Evolutionary conservation across 2,113 vertebrate species (phyloP).

Genomic region (Atlantisia rogersi): DNA sequence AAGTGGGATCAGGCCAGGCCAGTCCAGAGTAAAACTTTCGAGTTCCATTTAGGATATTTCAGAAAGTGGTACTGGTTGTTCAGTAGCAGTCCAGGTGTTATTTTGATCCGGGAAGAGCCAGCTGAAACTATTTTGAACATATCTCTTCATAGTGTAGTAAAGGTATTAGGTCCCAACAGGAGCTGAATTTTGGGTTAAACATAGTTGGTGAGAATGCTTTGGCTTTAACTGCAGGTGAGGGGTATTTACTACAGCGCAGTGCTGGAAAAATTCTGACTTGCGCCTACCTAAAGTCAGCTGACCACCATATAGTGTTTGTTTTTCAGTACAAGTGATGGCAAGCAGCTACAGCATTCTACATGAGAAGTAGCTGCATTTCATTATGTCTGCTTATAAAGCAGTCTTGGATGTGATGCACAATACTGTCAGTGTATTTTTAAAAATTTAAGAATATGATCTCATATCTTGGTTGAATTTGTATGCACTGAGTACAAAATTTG

Average conservation of each 20-base stretch:
- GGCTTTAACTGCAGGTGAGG: background rate
- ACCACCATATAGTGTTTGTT: rapidly evolving
- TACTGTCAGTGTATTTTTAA: rapidly evolving
- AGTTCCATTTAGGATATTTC: background rate
- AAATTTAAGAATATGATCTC: background rate
- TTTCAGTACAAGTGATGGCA: background rate
- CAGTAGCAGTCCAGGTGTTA: background rate
- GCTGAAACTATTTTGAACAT: background rate
- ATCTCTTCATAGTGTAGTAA: background rate
- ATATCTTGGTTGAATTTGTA: background rate
- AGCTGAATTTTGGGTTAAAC: background rate
- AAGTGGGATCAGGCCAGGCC: background rate
- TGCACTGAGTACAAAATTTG: background rate
- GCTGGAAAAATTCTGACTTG: background rate
- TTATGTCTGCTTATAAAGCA: background rate
- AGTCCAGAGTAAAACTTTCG: background rate
- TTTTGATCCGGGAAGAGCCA: background rate
- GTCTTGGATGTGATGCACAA: background rate
- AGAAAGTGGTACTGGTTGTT: background rate
- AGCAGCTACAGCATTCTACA: background rate
- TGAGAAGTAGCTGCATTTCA: background rate
- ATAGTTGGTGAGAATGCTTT: background rate
- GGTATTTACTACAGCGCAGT: background rate
- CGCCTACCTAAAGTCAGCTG: background rate
- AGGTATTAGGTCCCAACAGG: background rate